Conservation (phyloP, 1,140 invertebrate species). For the Drosophila novamexicana region DNA sequence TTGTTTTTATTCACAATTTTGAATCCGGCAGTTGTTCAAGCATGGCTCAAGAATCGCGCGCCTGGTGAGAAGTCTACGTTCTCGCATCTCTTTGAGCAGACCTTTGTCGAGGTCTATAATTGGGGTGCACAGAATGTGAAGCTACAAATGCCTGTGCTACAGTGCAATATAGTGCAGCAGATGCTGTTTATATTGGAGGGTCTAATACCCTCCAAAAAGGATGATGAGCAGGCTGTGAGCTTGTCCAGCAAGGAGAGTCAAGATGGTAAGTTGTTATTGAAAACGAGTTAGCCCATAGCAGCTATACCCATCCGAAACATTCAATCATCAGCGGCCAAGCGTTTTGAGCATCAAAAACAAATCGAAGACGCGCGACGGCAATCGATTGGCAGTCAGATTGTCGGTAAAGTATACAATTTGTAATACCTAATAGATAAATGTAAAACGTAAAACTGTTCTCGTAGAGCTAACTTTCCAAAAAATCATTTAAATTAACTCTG, state of each 20-base stretch:
- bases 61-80: constrained; percentile 90
- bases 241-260: constrained; percentile 82
- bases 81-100: constrained; percentile 90
- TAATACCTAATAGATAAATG: constrained; percentile 2
- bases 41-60: constrained; percentile 93
- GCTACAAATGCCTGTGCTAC: constrained; percentile 94
- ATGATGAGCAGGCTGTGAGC: constrained; percentile 86
- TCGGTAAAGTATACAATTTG: constrained; percentile 73
- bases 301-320: constrained; percentile 36
- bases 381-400: constrained; percentile 79
- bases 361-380: constrained; percentile 73
- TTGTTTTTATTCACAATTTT: not conserved
- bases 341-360: constrained; percentile 72
- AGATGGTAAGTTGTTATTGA: constrained; percentile 69
- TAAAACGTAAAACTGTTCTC: constrained; percentile 39
- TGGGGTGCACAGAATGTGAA: constrained; percentile 93
- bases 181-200: constrained; percentile 94
- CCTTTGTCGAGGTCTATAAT: constrained; percentile 91
- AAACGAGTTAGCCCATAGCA: not conserved
- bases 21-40: constrained; percentile 85
- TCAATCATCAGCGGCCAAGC: constrained; percentile 67
- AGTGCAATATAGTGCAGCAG: constrained; percentile 95
- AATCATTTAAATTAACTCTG: constrained; percentile 9
- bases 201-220: constrained; percentile 88
- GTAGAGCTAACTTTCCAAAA: constrained; percentile 52